phyloP scores from a whole-genome alignment of 2,888 invertebrate species.

The Trypoxylon attenuatum region DNA sequence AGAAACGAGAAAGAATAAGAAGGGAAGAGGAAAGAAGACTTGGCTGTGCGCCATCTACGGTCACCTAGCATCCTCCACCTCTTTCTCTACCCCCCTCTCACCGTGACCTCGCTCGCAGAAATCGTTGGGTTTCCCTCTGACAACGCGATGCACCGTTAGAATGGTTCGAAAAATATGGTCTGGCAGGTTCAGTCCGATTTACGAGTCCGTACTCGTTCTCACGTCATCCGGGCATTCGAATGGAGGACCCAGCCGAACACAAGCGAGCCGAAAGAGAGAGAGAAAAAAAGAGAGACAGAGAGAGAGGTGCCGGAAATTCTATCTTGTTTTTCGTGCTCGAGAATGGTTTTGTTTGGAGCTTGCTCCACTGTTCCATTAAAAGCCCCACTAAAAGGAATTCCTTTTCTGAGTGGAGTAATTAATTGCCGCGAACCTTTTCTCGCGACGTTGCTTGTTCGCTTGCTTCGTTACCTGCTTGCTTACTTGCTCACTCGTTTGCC shows the following conservation, averaged over 20 bases:
- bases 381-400: neutral
- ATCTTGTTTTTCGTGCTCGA: neutral
- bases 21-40: constrained; percentile 7
- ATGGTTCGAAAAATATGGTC: no score
- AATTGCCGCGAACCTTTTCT: neutral
- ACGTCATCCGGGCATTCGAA: no score
- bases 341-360: neutral
- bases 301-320: neutral
- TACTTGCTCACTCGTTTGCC: neutral
- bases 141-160: no score
- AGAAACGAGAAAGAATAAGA: neutral
- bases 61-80: constrained; percentile 9
- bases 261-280: neutral
- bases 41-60: constrained; percentile 24
- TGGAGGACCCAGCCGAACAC: neutral
- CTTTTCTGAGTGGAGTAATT: neutral
- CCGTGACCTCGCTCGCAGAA: no score
- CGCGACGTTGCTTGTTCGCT: no score
- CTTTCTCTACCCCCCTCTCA: no score
- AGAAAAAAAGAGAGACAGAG: neutral
- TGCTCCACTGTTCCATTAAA: neutral
- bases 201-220: no score
- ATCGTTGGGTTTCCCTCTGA: constrained; percentile 12
- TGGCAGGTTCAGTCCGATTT: no score
- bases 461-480: neutral